Evolutionary conservation across 1,140 invertebrate species (phyloP), one percentile per base, ranked within the genome.

Genomic region (Steinernema khuongi): DNA sequence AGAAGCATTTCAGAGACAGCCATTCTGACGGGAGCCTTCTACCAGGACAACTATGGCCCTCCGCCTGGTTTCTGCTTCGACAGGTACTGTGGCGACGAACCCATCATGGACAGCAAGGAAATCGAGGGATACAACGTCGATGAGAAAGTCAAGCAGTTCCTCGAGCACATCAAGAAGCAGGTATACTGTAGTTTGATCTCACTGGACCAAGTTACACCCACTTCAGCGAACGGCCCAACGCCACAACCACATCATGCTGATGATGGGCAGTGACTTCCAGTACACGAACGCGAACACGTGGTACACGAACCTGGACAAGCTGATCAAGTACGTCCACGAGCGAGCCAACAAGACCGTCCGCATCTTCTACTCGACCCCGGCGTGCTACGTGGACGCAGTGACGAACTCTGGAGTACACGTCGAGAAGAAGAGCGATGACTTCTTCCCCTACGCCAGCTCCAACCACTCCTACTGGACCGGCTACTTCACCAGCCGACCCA

Each of bases 221-320:
- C 74, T 75, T 77, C 71, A 88, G 78, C 82, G 86, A 1, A 43
- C 79, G 1, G 79, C 79, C 68, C 86, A 87, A 74, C 75, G 76
- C 17, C 88, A 89, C 28, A 90, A 91, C 79, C 91, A 96, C 84
- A 87, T 95, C 4, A 88, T 95, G 73, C 87, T 96, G 66, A 93
- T 93, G 1, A 96, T 96, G 94, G 94, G 94, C 0, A 91, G 91
- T 77, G 94, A 97, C 87, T 97, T 97, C 83, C 89, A 91, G 71
- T 97, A 94, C 86, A 91, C 92, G 83, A 89, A 91, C 84, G 93
- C 94, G 0, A 87, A 91, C 77, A 89, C 90, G 79, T 94, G 92
- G 90, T 96, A 89, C 83, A 90, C 89, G 76, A 96, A 96, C 85
- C 81, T 96, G 83, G 94, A 97, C 84, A 92, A 92, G 84, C 88